Percentiles rank a stretch among this genome's conserved stretches.
phyloP scores from a whole-genome alignment of 2,113 vertebrate genomes.

The Austrofundulus limnaeus region DNA sequence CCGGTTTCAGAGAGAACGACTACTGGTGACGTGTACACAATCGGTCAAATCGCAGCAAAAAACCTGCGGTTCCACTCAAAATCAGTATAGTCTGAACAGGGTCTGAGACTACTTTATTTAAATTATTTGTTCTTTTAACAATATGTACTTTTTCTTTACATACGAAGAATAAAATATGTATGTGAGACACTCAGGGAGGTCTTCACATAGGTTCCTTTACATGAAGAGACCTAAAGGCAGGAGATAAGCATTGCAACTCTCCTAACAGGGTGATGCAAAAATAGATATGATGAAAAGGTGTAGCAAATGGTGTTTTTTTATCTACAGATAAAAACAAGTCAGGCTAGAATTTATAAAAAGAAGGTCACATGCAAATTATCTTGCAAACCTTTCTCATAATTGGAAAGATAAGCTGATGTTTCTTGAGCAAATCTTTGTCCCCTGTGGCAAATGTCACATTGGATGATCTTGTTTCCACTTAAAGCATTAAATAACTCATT shows the following conservation, averaged over 20 bases:
- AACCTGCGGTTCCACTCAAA: too few species aligned
- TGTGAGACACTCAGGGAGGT: constrained; percentile 2
- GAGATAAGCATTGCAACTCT: constrained; percentile 5
- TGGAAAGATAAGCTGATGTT: neutral
- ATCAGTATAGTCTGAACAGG: too few species aligned
- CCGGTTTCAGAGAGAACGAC: too few species aligned
- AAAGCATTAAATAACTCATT: neutral
- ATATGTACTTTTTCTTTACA: constrained; percentile 1
- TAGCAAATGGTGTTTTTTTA: neutral
- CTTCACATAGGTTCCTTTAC: constrained; percentile 1
- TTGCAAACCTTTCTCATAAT: neutral
- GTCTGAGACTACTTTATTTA: neutral
- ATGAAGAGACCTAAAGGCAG: constrained; percentile 18
- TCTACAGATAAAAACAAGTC: neutral
- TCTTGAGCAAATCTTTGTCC: neutral
- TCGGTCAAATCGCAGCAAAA: too few species aligned
- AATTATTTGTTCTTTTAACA: neutral
- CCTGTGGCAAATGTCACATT: neutral
- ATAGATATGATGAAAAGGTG: constrained; percentile 15
- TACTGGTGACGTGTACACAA: too few species aligned
- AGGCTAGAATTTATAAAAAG: neutral
- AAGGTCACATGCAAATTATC: neutral
- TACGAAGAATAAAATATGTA: neutral
- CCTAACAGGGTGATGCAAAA: constrained; percentile 8
- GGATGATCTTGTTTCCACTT: neutral